phyloP scores from a whole-genome alignment of 2,797 vertebrate species.

The Neosilurus mollespiculum region DNA sequence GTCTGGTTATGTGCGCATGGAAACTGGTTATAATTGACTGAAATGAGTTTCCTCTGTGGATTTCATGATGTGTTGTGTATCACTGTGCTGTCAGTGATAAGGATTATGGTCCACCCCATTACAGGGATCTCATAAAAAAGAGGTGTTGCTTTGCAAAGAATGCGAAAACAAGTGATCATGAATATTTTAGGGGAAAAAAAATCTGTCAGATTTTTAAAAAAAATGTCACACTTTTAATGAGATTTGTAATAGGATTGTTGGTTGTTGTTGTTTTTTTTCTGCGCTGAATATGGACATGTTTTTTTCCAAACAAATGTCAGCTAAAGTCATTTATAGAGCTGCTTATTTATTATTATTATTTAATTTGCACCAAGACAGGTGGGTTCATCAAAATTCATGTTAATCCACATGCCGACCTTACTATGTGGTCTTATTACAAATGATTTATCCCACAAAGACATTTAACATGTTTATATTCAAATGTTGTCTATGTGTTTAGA shows the following conservation, averaged over 20 bases:
- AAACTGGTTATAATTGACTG: slow-evolving; percentile 64
- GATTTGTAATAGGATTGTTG: neutral
- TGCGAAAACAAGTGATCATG: slow-evolving; percentile 6
- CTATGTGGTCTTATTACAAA: neutral
- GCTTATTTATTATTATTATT: neutral
- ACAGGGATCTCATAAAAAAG: neutral
- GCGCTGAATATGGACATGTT: neutral
- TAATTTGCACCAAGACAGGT: neutral
- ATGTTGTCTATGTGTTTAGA: neutral
- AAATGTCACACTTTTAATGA: slow-evolving; percentile 17
- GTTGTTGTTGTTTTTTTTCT: neutral
- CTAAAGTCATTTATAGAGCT: neutral
- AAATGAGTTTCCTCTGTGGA: slow-evolving; percentile 61
- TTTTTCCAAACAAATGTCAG: neutral
- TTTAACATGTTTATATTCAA: neutral
- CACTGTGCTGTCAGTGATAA: slow-evolving; percentile 50
- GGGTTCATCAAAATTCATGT: neutral
- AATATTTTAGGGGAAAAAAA: neutral
- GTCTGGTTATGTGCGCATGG: slow-evolving; percentile 43
- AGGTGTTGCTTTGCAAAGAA: slow-evolving; percentile 41
- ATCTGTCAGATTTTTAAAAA: neutral
- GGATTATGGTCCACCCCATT: slow-evolving; percentile 19
- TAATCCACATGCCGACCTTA: neutral
- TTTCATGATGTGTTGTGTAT: slow-evolving; percentile 48
- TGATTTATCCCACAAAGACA: neutral